These are phyloP conservation scores for Pseudobourletiella spinata DNA, from an alignment of 1,140 invertebrate genomes.

Conservation along the genomic window DNA sequence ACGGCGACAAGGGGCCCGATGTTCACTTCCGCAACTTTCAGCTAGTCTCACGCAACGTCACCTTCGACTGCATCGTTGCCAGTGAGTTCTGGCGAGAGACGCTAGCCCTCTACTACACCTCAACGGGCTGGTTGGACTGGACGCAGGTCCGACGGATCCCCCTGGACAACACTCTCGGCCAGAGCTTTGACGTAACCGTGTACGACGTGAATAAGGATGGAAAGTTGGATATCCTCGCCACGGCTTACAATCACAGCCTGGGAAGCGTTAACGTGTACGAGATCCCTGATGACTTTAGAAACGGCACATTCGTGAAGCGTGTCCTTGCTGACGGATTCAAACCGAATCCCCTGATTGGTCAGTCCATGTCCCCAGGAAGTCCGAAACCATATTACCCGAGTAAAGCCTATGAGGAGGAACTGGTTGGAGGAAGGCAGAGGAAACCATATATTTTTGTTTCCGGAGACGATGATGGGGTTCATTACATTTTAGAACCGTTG, in stretches of 20 bases:
- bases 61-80: constrained; percentile 39
- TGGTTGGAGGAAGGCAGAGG: constrained; percentile 32
- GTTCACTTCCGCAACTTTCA: constrained; percentile 41
- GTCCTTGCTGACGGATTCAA: constrained; percentile 38
- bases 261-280: constrained; percentile 40
- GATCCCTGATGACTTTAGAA: constrained; percentile 40
- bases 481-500: constrained; percentile 39
- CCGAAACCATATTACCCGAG: constrained; percentile 37
- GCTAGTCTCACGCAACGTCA: constrained; percentile 32
- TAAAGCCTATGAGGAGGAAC: too few species aligned
- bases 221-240: constrained; percentile 39
- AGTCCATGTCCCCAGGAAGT: constrained; percentile 38
- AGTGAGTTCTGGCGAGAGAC: constrained; percentile 41
- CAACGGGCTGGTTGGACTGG: too few species aligned
- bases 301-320: constrained; percentile 36
- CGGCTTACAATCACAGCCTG: constrained; percentile 36
- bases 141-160: too few species aligned
- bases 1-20: constrained; percentile 31
- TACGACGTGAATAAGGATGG: constrained; percentile 42
- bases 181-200: constrained; percentile 40
- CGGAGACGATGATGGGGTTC: constrained; percentile 42
- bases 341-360: constrained; percentile 36
- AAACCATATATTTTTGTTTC: constrained; percentile 41
- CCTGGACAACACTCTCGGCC: constrained; percentile 39
- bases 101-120: constrained; percentile 38